Conservation (phyloP, 1,140 invertebrate species). For the Drosophila repletoides region DNA sequence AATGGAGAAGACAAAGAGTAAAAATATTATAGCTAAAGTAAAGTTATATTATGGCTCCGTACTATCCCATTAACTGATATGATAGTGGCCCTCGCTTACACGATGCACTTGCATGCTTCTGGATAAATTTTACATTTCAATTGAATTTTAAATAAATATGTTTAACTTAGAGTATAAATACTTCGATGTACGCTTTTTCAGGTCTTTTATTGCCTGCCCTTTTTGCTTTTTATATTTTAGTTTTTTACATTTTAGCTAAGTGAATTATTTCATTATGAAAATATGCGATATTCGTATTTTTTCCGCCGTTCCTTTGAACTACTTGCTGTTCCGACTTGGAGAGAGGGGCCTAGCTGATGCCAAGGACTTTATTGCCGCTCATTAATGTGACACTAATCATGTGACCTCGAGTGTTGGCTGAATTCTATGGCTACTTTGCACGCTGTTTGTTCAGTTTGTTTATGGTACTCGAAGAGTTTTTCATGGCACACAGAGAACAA, state of each 20-base stretch:
- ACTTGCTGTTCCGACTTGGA: constrained; percentile 24
- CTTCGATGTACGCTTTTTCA: neutral
- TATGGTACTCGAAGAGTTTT: constrained; percentile 51
- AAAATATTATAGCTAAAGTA: too few relatives aligned
- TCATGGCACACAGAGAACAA: constrained; percentile 43
- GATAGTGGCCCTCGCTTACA: too few relatives aligned
- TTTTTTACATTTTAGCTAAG: constrained; percentile 7
- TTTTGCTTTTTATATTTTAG: neutral
- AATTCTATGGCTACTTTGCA: constrained; percentile 66
- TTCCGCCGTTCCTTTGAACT: constrained; percentile 39
- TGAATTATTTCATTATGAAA: constrained; percentile 20
- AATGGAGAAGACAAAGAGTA: too few relatives aligned
- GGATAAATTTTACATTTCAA: too few relatives aligned
- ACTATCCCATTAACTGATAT: too few relatives aligned
- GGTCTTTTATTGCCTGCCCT: neutral
- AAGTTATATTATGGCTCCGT: too few relatives aligned
- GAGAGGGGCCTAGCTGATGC: constrained; percentile 1
- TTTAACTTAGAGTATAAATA: neutral
- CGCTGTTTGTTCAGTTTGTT: constrained; percentile 65
- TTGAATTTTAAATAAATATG: too few relatives aligned
- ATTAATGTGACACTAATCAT: constrained; percentile 75
- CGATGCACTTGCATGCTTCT: too few relatives aligned
- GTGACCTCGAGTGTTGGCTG: constrained; percentile 66
- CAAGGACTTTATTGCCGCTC: constrained; percentile 14
- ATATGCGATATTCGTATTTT: constrained; percentile 18